Conservation (phyloP, 2,113 vertebrate species). For the Saguinus imperator region DNA sequence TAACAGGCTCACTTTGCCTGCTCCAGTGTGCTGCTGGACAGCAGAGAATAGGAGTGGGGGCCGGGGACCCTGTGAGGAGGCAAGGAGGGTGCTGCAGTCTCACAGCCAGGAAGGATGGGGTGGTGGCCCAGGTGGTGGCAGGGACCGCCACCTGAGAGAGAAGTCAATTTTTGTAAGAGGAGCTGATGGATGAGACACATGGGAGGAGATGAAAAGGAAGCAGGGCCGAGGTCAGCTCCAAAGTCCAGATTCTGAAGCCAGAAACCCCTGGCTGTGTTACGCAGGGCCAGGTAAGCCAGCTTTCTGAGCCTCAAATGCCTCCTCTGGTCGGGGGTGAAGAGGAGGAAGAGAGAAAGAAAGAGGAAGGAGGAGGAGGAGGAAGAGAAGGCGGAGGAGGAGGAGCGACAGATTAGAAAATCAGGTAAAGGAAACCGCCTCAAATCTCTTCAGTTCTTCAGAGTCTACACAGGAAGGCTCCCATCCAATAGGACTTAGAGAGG, state of each 20-base stretch:
- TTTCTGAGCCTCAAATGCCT: neutral
- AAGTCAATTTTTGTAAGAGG: neutral
- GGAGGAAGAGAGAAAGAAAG: neutral
- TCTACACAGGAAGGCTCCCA: neutral
- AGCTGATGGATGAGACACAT: neutral
- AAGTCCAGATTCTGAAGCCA: neutral
- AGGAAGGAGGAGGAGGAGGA: no score
- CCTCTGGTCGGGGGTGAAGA: neutral
- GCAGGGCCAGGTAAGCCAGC: neutral
- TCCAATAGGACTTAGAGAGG: neutral
- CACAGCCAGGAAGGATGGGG: neutral
- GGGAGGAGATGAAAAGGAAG: neutral
- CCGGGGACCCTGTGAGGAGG: neutral
- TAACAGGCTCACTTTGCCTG: neutral
- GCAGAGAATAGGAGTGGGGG: neutral
- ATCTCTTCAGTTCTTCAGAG: neutral
- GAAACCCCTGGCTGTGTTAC: neutral
- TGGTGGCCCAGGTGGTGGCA: neutral
- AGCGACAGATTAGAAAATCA: neutral
- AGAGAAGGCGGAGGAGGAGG: rapidly evolving
- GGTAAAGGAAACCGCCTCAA: neutral
- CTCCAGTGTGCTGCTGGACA: neutral
- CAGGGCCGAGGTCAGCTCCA: neutral
- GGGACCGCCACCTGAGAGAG: neutral
- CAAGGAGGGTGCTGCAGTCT: neutral